Evolutionary conservation across 2,888 invertebrate genomes (phyloP).

Genomic region (Pegoplata infirma): DNA sequence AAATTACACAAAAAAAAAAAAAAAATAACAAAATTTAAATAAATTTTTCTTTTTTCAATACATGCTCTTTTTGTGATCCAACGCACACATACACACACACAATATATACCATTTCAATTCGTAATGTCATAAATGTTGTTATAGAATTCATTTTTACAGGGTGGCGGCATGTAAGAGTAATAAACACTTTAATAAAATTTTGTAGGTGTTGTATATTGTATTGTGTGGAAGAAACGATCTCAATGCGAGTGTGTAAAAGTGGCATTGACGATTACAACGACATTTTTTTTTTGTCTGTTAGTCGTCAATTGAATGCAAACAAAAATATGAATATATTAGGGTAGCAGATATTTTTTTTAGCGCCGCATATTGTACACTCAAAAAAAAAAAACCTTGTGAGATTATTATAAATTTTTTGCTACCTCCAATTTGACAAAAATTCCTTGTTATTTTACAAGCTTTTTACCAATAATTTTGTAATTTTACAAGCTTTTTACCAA

Average conservation of each 20-base stretch:
- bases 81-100: not conserved
- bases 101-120: constrained; percentile 21
- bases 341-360: no score
- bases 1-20: no score
- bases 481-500: no score
- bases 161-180: constrained; percentile 50
- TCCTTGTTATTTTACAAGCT: no score
- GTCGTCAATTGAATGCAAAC: constrained; percentile 6
- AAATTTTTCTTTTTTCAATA: no score
- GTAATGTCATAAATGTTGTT: constrained; percentile 45
- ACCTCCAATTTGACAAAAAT: no score
- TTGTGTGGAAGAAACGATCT: constrained; percentile 2
- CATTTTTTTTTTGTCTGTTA: constrained; percentile 1
- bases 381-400: no score
- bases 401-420: no score
- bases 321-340: constrained; percentile 1
- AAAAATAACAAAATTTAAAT: no score
- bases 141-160: constrained; percentile 33
- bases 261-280: constrained; percentile 53
- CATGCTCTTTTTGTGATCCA: not conserved
- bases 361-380: no score
- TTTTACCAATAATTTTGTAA: no score
- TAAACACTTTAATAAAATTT: constrained; percentile 62
- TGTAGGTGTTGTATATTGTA: constrained; percentile 50
- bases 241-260: constrained; percentile 29